These are phyloP conservation scores for Eupithecia subfuscata DNA, from an alignment of 2,888 invertebrate genomes.

Conservation along the genomic window DNA sequence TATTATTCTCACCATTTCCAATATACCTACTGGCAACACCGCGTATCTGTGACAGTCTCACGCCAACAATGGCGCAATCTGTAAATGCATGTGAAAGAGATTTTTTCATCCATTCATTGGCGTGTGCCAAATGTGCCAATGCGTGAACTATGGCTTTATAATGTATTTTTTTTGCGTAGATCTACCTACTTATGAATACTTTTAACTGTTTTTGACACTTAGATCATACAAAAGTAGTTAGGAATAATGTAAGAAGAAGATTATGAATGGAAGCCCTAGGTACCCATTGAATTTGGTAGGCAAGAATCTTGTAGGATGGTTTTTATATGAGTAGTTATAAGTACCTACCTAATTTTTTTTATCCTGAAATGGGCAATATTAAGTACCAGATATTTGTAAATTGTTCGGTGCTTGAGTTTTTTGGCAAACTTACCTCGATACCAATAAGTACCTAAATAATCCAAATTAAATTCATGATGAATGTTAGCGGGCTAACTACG, in stretches of 20 bases:
- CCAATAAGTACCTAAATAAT: neutral
- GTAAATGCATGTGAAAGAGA: constrained; percentile 37
- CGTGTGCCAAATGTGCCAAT: constrained; percentile 16
- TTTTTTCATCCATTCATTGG: constrained; percentile 41
- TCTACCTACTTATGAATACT: neutral
- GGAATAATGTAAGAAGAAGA: neutral
- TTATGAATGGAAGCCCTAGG: neutral
- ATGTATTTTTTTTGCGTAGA: constrained; percentile 4
- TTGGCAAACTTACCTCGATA: neutral
- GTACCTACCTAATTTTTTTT: neutral
- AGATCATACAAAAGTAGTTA: neutral
- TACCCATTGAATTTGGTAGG: no score
- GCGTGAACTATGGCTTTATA: neutral
- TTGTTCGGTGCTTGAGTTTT: neutral
- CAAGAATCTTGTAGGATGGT: no score
- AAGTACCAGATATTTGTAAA: neutral
- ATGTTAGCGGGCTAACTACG: no score
- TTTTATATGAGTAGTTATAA: no score
- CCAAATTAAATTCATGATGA: neutral
- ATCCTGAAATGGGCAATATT: neutral
- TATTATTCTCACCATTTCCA: neutral
- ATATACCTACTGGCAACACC: constrained; percentile 15
- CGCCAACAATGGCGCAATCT: constrained; percentile 50
- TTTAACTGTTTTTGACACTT: neutral
- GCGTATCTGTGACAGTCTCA: constrained; percentile 48